Evolutionary conservation across 2,888 invertebrate genomes (phyloP), one percentile per base, ranked within the genome.

Genomic region (Acleris sparsana): DNA sequence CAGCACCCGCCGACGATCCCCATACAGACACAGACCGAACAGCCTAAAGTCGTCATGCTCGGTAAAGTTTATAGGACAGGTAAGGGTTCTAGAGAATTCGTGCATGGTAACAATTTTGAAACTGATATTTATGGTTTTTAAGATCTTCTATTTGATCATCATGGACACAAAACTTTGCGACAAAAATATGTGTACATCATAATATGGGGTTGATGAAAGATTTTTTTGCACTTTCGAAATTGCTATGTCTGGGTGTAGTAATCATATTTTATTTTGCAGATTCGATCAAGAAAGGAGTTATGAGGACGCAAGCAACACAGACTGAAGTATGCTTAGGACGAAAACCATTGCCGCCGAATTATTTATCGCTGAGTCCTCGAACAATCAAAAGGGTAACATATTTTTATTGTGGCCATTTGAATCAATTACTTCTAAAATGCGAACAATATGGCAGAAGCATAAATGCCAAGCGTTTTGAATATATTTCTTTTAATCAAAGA

Each of bases 221-320:
- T 16, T 6, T 43, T 43, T 43, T 29, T 1, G 29, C 29, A 29
- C 5, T 29, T 5, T 29, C 20, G 20, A 20, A 20, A 20, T 20
- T 20, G 20, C 20, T 20, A 20, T 20, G 20, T 20, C 20, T 20
- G 20, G 20, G 29, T 9, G 9, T 6, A 2, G 5, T 29, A 29
- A 29, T 29, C 29, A 29, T 29, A 33, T 11, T 3, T 33, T 13
- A 13, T 60, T 7, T 94, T 88, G 70, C 93, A 94, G 97, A 97
- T 88, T 96, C 96, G 84, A 92, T 96, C 70, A 97, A 97, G 82
- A 94, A 97, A 78, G 95, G 96, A 46, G 95, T 96, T 0, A 97
- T 97, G 97, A 96, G 97, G 85, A 97, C 97, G 0, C 98, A 98
- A 89, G 97, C 98, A 17, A 98, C 98, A 5, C 98, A 98, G 89